Base-by-base conservation (phyloP, 1,140 invertebrate species). In the Lepidostoma basale region DNA sequence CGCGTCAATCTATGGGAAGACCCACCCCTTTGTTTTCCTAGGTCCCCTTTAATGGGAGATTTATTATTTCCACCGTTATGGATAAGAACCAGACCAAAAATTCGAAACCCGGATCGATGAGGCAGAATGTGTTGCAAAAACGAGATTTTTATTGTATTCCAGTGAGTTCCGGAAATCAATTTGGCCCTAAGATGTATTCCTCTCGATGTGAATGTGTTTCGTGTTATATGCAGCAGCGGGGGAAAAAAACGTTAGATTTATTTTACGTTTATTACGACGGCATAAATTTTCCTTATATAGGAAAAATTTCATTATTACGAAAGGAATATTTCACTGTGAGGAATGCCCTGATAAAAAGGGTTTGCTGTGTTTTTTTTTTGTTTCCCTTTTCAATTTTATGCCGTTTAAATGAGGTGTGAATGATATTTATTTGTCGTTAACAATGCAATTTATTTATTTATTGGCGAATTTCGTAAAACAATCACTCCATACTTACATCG, bases 121-220 rank as follows among this genome's bases (percentile, higher is more conserved):
- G 23, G 3, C 44, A 23, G 44, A 54, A 54, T 54, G 25, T 30
- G 28, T 8, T 54, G 8, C 25, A 18, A 28, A 54, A 54, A 54
- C 26, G 26, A 28, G 23, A 28, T 54, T 54, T 54, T 54, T 30
- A 54, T 54, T 54, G 26, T 28, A 33, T 16, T 30, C 1, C n/a
- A 54, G 49, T 16, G 26, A 9, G 26, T 14, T 30, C 30, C 23
- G 49, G 49, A 54, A 30, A 54, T 54, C 49, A 26, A 54, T 54
- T 54, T 54, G 49, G 28, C 9, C 23, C 25, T 14, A 54, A 54
- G 28, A 26, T 54, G 14, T 30, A 30, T 49, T 49, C 5, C 33
- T 2, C 33, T 36, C 14, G 5, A 36, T 12, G 33, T 12, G 14
- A 2, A 36, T 36, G 10, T 36, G 14, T 12, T n/a, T 36, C 14